Base-by-base conservation (phyloP, 2,888 invertebrate species). In the Hesperia comma region DNA sequence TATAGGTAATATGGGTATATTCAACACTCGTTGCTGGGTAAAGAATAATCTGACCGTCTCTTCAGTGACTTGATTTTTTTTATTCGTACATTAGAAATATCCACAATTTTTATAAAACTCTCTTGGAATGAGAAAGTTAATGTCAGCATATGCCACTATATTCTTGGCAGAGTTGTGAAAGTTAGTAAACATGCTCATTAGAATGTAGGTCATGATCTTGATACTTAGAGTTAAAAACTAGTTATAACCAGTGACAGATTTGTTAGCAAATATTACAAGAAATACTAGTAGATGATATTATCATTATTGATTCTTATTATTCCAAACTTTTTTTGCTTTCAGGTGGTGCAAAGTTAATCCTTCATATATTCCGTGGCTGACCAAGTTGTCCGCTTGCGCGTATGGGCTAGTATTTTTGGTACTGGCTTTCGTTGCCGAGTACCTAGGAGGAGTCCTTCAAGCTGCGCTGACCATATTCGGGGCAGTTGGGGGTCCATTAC, bases 371-470 rank as follows among this genome's bases (percentile, higher is more conserved):
- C 84, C 94, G 0, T 87, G 94, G 81, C 84, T 94, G 70, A 94
- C 95, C 0, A 96, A 96, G 86, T 61, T 95, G 15, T 88, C 96
- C 15, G 97, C 97, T 0, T 90, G 96, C 15, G 75, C 89, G 0
- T 98, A 94, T 81, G 98, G 98, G 0, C 77, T 95, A 0, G 73
- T 96, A 1, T 97, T 97, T 79, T 91, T 99, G 55, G 96, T 94
- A 0, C 81, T 98, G 43, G 97, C 98, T 0, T 98, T 97, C 82
- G 77, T 97, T 6, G 97, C 97, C 0, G 95, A 98, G 74, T 93
- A 95, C 67, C 89, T 98, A 55, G 98, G 97, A 0, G 97, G 97
- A 0, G 94, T 98, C n/a, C 90, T 98, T n/a, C 97, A 98, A 87
- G 96, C 97, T 0, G 95, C 97, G 0, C 87, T 98, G 8, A 97